A percentile compares a stretch with the other conserved stretches of the same genome.
Evolutionary conservation across 2,888 invertebrate species (phyloP).

Genomic region (Phrixothrix hirtus): DNA sequence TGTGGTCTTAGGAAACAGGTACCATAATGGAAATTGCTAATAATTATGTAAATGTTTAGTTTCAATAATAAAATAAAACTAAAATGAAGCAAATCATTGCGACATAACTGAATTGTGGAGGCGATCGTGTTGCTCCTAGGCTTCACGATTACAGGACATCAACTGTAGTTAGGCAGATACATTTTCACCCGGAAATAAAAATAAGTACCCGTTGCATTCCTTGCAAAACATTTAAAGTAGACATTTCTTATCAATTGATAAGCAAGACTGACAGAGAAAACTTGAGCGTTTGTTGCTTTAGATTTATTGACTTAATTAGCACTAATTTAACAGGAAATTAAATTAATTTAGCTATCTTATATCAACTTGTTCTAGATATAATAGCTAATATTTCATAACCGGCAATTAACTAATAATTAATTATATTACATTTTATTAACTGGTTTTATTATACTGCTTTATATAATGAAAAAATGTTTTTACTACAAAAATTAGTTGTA

Average conservation of each 20-base stretch:
- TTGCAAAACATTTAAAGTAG: conserved; percentile 4
- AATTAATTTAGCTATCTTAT: conserved; percentile 13
- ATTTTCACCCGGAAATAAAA: conserved; percentile 38
- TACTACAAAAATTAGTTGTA: too few relatives aligned
- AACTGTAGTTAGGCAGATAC: conserved; percentile 12
- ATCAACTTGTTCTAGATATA: conserved; percentile 1
- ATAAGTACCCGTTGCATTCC: not conserved
- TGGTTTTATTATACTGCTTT: too few relatives aligned
- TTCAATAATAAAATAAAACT: conserved; percentile 7
- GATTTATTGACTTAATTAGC: not conserved
- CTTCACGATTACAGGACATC: conserved; percentile 28
- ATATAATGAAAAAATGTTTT: too few relatives aligned
- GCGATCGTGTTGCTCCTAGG: conserved; percentile 27
- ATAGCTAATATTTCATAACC: conserved; percentile 3
- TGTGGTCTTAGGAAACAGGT: conserved; percentile 3
- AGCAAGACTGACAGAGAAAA: conserved; percentile 4
- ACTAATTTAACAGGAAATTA: conserved; percentile 1
- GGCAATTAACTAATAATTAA: conserved; percentile 12
- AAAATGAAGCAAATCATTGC: conserved; percentile 28
- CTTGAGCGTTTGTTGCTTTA: not conserved
- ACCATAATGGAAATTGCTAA: conserved; percentile 6
- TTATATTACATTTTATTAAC: conserved; percentile 7
- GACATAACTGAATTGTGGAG: conserved; percentile 27
- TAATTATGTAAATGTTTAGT: conserved; percentile 14
- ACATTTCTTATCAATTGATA: conserved; percentile 4